Evolutionary conservation across 2,888 invertebrate genomes (phyloP).

Genomic region (Tenthredo scrophulariae): DNA sequence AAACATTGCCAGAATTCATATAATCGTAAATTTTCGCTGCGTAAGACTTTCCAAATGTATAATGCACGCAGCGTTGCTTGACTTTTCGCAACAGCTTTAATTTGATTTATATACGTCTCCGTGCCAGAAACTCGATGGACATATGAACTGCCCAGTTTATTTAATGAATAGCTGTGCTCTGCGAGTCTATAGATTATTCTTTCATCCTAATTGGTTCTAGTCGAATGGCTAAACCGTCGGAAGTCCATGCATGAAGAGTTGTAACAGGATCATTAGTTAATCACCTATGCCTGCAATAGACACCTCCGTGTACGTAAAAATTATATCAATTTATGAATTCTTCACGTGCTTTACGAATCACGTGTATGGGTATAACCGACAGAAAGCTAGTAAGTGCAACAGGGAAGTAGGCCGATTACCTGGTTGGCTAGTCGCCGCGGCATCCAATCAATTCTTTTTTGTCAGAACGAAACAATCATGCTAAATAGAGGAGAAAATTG

Average conservation of each 20-base stretch:
- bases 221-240: not conserved
- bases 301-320: not conserved
- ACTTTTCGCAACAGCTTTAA: not conserved
- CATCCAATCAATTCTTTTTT: not conserved
- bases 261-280: not conserved
- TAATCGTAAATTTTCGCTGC: not conserved
- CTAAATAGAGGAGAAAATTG: not conserved
- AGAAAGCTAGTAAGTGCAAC: not conserved
- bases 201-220: not conserved
- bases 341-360: not conserved
- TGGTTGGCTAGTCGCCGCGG: conserved; percentile 31
- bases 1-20: not conserved
- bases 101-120: not conserved
- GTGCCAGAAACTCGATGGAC: not conserved
- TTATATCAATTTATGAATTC: not conserved
- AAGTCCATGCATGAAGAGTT: not conserved
- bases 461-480: not conserved
- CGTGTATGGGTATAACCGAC: not conserved
- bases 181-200: not conserved
- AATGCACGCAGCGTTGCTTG: not conserved
- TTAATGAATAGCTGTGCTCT: not conserved
- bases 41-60: not conserved
- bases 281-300: not conserved
- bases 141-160: not conserved
- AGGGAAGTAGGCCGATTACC: conserved; percentile 16